Conservation (phyloP, 2,888 invertebrate species). For the Atrina japonica region DNA sequence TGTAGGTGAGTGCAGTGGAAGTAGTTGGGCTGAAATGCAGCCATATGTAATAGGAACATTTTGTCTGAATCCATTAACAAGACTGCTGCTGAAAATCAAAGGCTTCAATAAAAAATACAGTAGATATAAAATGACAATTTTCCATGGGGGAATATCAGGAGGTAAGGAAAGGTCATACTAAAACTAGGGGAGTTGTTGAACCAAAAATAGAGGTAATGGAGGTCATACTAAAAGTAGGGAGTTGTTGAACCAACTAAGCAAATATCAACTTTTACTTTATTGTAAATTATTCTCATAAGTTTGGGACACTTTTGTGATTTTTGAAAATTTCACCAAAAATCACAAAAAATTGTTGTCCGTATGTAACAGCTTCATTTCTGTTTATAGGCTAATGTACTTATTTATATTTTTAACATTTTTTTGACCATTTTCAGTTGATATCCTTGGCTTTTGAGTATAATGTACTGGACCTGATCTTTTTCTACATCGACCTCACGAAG, state of each 20-base stretch:
- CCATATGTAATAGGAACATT: conserved; percentile 93
- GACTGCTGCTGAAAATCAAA: too few species aligned
- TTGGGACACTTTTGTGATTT: neutral
- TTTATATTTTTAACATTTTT: conserved; percentile 6
- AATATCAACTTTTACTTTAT: too few species aligned
- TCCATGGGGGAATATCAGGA: conserved; percentile 99
- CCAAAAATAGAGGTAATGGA: too few species aligned
- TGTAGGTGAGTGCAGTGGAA: conserved; percentile 87
- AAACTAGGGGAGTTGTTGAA: too few species aligned
- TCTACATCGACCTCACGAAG: conserved; percentile 93
- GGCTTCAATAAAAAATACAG: conserved; percentile 94
- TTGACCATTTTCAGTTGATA: conserved; percentile 86
- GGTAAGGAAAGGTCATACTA: conserved; percentile 80
- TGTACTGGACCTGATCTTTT: conserved; percentile 93
- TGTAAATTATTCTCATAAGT: too few species aligned
- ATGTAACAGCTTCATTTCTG: too few species aligned
- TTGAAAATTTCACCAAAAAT: neutral
- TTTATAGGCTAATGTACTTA: neutral
- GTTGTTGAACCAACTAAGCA: too few species aligned
- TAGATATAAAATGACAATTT: conserved; percentile 95
- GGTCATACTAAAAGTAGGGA: too few species aligned
- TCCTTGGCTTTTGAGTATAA: conserved; percentile 96
- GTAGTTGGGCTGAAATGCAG: conserved; percentile 95
- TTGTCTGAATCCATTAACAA: conserved; percentile 93
- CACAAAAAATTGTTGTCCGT: too few species aligned